Evolutionary conservation across 2,797 vertebrate genomes (phyloP).

Genomic region (Neosilurus hyrtlii): DNA sequence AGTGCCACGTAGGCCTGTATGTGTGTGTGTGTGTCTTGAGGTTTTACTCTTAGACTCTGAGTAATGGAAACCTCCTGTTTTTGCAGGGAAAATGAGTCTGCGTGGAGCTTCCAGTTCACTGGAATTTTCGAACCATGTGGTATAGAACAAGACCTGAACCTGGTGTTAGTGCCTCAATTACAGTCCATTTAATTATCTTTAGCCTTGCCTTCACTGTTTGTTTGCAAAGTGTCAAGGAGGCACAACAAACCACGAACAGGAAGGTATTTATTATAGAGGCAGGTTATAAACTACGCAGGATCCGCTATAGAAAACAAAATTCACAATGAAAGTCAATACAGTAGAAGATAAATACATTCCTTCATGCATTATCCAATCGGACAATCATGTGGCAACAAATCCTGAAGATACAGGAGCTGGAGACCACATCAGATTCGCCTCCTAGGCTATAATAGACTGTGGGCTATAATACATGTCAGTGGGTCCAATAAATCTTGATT

Average conservation of each 20-base stretch:
- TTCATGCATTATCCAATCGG: not conserved
- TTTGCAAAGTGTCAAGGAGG: slow-evolving; percentile 10
- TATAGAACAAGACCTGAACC: slow-evolving; percentile 31
- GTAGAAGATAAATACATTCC: too few species aligned
- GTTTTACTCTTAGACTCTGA: slow-evolving; percentile 55
- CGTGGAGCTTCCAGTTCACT: slow-evolving; percentile 25
- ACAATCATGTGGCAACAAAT: not conserved
- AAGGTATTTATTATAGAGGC: not conserved
- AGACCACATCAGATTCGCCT: not conserved
- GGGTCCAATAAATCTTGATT: not conserved
- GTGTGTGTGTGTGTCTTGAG: slow-evolving; percentile 48
- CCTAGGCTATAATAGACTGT: too few species aligned
- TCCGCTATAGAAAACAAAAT: not conserved
- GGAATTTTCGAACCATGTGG: not conserved
- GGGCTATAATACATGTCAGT: too few species aligned
- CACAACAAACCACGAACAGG: not conserved
- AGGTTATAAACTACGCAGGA: not conserved
- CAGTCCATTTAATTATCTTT: slow-evolving; percentile 5
- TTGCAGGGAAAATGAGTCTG: slow-evolving; percentile 44
- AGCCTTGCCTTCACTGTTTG: not conserved
- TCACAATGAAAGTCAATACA: not conserved
- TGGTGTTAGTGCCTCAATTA: not conserved
- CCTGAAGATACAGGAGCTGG: not conserved
- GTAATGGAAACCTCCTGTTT: slow-evolving; percentile 75
- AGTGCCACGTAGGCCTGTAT: slow-evolving; percentile 77